Evolutionary conservation across 2,113 vertebrate species (phyloP), one percentile per base, ranked within the genome.

Genomic region (Orientallactaga bullata): DNA sequence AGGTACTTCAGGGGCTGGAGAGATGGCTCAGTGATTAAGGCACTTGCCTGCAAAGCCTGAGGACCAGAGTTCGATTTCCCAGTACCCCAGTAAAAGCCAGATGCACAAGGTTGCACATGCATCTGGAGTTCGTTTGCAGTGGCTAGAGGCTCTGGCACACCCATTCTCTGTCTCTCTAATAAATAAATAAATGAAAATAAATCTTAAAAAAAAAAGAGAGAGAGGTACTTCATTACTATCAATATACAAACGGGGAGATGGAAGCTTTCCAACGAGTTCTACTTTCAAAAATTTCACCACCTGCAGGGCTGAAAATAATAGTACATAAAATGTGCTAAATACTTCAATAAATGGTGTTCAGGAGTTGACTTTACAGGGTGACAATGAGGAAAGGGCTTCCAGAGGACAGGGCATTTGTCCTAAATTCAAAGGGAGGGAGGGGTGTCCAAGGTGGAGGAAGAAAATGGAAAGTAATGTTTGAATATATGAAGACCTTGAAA

Each of bases 181-280:
- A 47, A 47, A 47, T 47, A 47, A 47, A 47, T 47, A 6, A 47
- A 47, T 47, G n/a, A 47, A 47, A 47, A 47, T 47, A n/a, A n/a
- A 47, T 47, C 8, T 47, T 47, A 6, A 47, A 47, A 47, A 47
- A 47, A 8, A 47, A 47, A n/a, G n/a, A n/a, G n/a, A n/a, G n/a
- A n/a, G n/a, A 47, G 42, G 42, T 47, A 47, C 42, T 47, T 85
- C 84, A 82, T 37, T 58, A 30, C 51, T 71, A n/a, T 92, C n/a
- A 71, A 30, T 71, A 55, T 28, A 18, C 21, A 91, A 32, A 24
- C 20, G 28, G n/a, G 66, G 60, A 65, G 47, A 72, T 0, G 63
- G 76, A 85, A 5, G n/a, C 61, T 89, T 89, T 73, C 68, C 51
- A 78, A 63, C 86, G 69, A 88, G 84, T 88, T 78, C 66, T 78